These are phyloP conservation scores for Rhynchophorus ferrugineus DNA, from an alignment of 1,140 invertebrate genomes.

Conservation along the genomic window DNA sequence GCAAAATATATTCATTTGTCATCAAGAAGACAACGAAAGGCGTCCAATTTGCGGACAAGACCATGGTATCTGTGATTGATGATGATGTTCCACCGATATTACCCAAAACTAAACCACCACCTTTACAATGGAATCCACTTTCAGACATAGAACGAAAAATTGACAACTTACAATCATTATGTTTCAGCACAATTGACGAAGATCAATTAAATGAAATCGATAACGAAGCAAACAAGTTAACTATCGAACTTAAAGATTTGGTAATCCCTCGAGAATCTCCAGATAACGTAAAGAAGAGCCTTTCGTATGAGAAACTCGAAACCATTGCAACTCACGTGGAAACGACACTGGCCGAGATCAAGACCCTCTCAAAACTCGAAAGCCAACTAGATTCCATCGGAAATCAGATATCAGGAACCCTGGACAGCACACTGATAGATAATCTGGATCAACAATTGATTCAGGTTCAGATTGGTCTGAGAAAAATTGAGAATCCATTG, in stretches of 20 bases:
- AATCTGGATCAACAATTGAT: not conserved
- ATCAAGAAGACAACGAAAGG: not conserved
- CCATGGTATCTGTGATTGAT: not conserved
- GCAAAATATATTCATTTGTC: not conserved
- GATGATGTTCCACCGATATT: not conserved
- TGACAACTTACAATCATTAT: not conserved
- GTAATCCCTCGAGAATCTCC: conserved; percentile 1
- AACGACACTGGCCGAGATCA: conserved; percentile 8
- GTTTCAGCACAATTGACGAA: not conserved
- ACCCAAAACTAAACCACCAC: not conserved
- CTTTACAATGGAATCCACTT: not conserved
- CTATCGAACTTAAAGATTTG: conserved; percentile 5
- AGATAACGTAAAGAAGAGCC: not conserved
- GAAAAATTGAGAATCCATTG: not conserved
- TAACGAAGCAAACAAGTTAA: conserved; percentile 2
- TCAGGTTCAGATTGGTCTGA: not conserved
- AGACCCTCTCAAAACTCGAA: conserved; percentile 6
- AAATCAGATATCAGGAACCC: not conserved
- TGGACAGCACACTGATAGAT: not conserved
- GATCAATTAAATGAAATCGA: conserved; percentile 10
- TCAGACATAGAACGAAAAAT: not conserved
- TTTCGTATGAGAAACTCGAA: conserved; percentile 17
- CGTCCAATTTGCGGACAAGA: not conserved
- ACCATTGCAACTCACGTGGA: conserved; percentile 14
- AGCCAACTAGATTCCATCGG: conserved; percentile 5